A percentile compares a stretch with the other conserved stretches of the same genome.
phyloP scores from a whole-genome alignment of 1,140 invertebrate genomes.

The Anagrus nilaparvatae region DNA sequence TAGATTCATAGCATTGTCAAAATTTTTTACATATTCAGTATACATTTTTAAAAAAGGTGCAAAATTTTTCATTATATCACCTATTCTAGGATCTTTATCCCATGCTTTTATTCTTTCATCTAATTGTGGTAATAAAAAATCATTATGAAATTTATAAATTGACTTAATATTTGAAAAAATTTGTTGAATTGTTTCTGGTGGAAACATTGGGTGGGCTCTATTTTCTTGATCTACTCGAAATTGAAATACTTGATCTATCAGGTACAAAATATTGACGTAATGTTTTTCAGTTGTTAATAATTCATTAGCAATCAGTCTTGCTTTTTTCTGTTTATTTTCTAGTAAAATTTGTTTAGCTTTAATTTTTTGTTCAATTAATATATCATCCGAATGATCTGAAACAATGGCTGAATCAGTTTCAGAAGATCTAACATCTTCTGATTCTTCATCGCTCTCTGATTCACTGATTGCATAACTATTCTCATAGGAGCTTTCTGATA shows the following conservation, averaged over 20 bases:
- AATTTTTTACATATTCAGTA: constrained; percentile 61
- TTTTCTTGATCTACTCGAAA: constrained; percentile 41
- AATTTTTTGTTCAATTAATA: constrained; percentile 19
- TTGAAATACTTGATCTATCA: constrained; percentile 60
- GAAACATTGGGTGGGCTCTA: constrained; percentile 41
- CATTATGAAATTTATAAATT: constrained; percentile 53
- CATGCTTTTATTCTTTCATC: constrained; percentile 52
- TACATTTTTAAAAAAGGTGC: constrained; percentile 69
- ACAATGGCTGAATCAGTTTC: constrained; percentile 28
- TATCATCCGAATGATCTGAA: constrained; percentile 22
- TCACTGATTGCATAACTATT: constrained; percentile 35
- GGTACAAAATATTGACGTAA: constrained; percentile 57
- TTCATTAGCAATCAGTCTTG: constrained; percentile 54
- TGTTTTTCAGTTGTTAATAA: constrained; percentile 58
- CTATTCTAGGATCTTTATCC: constrained; percentile 49
- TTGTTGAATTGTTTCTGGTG: constrained; percentile 35
- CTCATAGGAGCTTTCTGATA: constrained; percentile 27
- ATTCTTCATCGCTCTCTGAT: constrained; percentile 41
- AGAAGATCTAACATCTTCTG: constrained; percentile 32
- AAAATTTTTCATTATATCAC: constrained; percentile 67
- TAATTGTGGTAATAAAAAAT: constrained; percentile 56
- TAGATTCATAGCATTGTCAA: constrained; percentile 50
- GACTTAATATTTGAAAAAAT: constrained; percentile 43
- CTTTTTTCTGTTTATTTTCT: constrained; percentile 36
- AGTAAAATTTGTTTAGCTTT: constrained; percentile 15